phyloP scores from a whole-genome alignment of 2,888 invertebrate species.

The Cistogaster globosa region DNA sequence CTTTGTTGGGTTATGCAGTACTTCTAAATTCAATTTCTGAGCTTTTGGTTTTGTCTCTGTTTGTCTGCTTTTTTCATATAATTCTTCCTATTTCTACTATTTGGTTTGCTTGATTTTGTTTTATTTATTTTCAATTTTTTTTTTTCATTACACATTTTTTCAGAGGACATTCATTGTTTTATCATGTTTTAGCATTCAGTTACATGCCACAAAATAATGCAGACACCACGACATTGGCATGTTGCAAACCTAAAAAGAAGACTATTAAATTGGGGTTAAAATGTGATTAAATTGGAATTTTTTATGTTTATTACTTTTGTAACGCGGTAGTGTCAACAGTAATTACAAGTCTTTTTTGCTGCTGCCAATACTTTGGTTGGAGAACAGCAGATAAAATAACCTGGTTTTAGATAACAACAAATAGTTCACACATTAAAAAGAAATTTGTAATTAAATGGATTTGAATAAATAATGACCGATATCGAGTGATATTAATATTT shows the following conservation, averaged over 20 bases:
- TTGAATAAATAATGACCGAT: too few relatives aligned
- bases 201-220: constrained; percentile 65
- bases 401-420: not conserved
- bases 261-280: constrained; percentile 82
- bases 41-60: constrained; percentile 13
- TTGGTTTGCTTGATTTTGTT: constrained; percentile 65
- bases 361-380: not conserved
- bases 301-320: constrained; percentile 67
- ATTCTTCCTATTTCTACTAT: constrained; percentile 43
- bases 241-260: constrained; percentile 37
- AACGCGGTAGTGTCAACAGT: constrained; percentile 79
- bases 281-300: constrained; percentile 80
- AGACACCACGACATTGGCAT: constrained; percentile 68
- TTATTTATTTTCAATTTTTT: constrained; percentile 48
- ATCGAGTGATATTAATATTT: too few relatives aligned
- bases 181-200: constrained; percentile 60
- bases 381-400: not conserved
- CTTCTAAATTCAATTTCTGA: constrained; percentile 46
- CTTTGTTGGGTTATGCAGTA: constrained; percentile 27
- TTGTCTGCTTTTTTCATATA: constrained; percentile 21
- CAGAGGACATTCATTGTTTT: constrained; percentile 54
- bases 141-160: constrained; percentile 38
- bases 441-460: too few relatives aligned
- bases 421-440: too few relatives aligned
- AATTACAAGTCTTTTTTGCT: constrained; percentile 51